phyloP scores from a whole-genome alignment of 2,797 vertebrate species.

The Siniperca undulata region DNA sequence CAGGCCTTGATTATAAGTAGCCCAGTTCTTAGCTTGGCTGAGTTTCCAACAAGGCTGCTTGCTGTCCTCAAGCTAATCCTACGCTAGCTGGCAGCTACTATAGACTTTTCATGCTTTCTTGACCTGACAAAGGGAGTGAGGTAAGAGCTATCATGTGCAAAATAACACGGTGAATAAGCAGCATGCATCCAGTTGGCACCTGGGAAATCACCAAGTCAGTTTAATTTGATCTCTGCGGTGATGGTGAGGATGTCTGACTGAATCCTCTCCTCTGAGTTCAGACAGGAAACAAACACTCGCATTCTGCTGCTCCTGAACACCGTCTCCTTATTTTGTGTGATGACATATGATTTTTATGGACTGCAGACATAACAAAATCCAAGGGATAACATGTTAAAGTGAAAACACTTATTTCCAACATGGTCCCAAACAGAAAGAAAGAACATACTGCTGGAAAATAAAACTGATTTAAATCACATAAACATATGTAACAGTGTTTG shows the following conservation, averaged over 20 bases:
- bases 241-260: background rate
- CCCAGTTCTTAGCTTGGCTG: constrained; percentile 55
- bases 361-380: background rate
- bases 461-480: constrained; percentile 16
- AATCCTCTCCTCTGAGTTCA: constrained; percentile 1
- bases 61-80: constrained; percentile 66
- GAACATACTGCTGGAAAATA: background rate
- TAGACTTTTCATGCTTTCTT: constrained; percentile 40
- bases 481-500: constrained; percentile 1
- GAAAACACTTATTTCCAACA: background rate
- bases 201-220: constrained; percentile 37
- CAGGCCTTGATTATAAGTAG: constrained; percentile 52
- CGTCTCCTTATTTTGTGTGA: background rate
- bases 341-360: background rate
- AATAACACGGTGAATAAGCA: constrained; percentile 39
- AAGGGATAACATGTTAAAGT: background rate
- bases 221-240: constrained; percentile 53
- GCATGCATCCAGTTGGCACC: constrained; percentile 41
- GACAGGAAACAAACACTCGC: constrained; percentile 6
- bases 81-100: constrained; percentile 28
- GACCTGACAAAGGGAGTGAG: constrained; percentile 32
- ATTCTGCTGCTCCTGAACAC: background rate
- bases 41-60: constrained; percentile 43
- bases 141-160: constrained; percentile 39
- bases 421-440: background rate